phyloP scores from a whole-genome alignment of 2,888 invertebrate genomes.

The Drosophila mulleri region DNA sequence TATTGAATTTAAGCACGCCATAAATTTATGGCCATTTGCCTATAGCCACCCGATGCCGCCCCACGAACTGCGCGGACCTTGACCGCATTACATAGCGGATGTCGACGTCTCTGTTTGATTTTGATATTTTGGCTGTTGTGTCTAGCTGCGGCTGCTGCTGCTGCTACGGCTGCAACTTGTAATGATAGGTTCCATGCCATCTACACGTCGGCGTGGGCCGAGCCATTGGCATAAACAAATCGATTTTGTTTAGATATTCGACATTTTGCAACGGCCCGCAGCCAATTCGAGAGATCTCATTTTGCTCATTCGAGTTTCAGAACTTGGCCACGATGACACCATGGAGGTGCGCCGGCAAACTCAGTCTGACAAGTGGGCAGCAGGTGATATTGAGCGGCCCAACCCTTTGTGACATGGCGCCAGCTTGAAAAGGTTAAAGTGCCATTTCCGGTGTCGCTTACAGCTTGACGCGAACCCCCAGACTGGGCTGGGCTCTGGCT shows the following conservation, averaged over 20 bases:
- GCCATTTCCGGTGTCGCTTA: slow-evolving; percentile 60
- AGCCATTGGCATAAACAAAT: slow-evolving; percentile 65
- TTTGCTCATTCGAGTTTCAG: slow-evolving; percentile 16
- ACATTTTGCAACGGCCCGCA: slow-evolving; percentile 57
- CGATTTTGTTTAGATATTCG: slow-evolving; percentile 65
- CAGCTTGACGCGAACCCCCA: slow-evolving; percentile 35
- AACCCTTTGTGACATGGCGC: slow-evolving; percentile 52
- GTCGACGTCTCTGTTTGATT: slow-evolving; percentile 38
- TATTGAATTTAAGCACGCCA: slow-evolving; percentile 68
- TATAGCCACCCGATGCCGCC: slow-evolving; percentile 13
- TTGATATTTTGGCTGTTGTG: slow-evolving; percentile 2
- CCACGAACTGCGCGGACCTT: slow-evolving; percentile 54
- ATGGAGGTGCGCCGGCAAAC: slow-evolving; percentile 21
- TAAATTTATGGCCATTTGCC: slow-evolving; percentile 72
- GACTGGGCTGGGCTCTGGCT: slow-evolving; percentile 52
- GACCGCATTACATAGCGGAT: slow-evolving; percentile 72
- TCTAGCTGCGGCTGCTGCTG: slow-evolving; percentile 27
- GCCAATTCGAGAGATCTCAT: slow-evolving; percentile 13
- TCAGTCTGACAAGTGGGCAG: slow-evolving; percentile 9
- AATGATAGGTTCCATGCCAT: slow-evolving; percentile 62
- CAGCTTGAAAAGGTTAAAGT: slow-evolving; percentile 61
- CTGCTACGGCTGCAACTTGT: slow-evolving; percentile 37
- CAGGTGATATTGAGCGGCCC: slow-evolving; percentile 39
- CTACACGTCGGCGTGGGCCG: slow-evolving; percentile 39
- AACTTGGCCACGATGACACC: slow-evolving; percentile 43